A percentile compares a stretch with the other conserved stretches of the same genome.
phyloP scores from a whole-genome alignment of 2,888 invertebrate genomes.

The Campoletis raptor region DNA sequence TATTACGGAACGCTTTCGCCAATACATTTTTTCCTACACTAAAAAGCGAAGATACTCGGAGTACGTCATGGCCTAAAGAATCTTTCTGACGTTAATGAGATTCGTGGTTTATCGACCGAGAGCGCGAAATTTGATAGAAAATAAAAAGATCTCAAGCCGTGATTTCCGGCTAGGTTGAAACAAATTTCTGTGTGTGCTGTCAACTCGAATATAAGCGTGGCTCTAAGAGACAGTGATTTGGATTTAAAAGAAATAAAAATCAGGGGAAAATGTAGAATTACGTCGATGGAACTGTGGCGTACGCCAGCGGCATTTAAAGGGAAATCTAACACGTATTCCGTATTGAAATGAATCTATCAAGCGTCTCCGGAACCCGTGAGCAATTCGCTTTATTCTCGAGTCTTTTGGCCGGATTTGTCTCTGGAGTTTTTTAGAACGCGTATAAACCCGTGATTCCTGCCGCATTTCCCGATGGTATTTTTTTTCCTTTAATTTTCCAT shows the following conservation, averaged over 20 bases:
- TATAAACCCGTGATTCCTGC: slow-evolving; percentile 1
- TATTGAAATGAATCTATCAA: slow-evolving; percentile 64
- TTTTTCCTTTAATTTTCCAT: slow-evolving; percentile 68
- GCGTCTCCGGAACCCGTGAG: slow-evolving; percentile 48
- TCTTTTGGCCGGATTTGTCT: slow-evolving; percentile 3
- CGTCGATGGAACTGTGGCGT: slow-evolving; percentile 65
- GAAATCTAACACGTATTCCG: slow-evolving; percentile 63
- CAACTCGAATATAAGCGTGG: slow-evolving; percentile 3
- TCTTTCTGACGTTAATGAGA: not conserved
- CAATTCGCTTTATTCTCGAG: slow-evolving; percentile 42
- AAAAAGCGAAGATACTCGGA: too few species aligned
- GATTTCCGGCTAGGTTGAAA: slow-evolving; percentile 39
- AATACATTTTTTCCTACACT: too few species aligned
- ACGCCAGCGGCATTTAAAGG: slow-evolving; percentile 73
- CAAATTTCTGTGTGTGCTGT: slow-evolving; percentile 45
- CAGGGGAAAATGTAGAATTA: slow-evolving; percentile 42
- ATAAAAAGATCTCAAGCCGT: slow-evolving; percentile 1
- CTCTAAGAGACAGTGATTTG: not conserved
- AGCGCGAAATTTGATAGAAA: not conserved
- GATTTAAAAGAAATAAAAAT: not conserved
- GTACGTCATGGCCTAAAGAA: too few species aligned
- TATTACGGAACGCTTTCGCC: too few species aligned
- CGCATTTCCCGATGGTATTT: not conserved
- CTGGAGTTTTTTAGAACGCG: not conserved
- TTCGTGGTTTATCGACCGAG: slow-evolving; percentile 14